These are phyloP conservation scores for Esox masquinongy DNA, from an alignment of 2,797 vertebrate species.

Conservation along the genomic window DNA sequence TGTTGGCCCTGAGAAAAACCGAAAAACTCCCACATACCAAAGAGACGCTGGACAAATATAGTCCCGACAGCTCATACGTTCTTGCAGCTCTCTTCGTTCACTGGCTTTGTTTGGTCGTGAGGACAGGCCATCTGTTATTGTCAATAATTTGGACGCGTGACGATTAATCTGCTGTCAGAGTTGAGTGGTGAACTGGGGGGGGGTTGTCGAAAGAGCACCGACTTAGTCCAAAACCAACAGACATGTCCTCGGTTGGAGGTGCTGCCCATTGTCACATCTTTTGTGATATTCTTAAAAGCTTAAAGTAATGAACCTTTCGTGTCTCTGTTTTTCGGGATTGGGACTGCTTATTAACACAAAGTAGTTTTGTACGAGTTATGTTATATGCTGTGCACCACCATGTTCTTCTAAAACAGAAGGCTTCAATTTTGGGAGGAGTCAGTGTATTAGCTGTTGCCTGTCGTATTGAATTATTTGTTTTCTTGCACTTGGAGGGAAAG, in stretches of 20 bases:
- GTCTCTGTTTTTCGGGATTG: background rate
- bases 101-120: constrained; percentile 17
- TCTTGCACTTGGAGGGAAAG: background rate
- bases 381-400: background rate
- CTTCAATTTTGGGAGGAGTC: background rate
- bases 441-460: background rate
- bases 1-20: constrained; percentile 57
- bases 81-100: constrained; percentile 39
- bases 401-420: background rate
- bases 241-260: background rate
- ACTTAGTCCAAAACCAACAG: constrained; percentile 13
- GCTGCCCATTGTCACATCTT: background rate
- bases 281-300: background rate
- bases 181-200: background rate
- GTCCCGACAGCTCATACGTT: constrained; percentile 49
- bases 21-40: constrained; percentile 66
- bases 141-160: constrained; percentile 33
- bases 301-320: background rate
- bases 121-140: constrained; percentile 41
- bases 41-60: constrained; percentile 62
- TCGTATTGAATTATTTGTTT: background rate
- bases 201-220: constrained; percentile 8
- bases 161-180: constrained; percentile 45
- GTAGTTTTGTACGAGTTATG: background rate
- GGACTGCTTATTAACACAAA: background rate